phyloP scores from a whole-genome alignment of 2,888 invertebrate genomes.

The Petrolisthes cinctipes region DNA sequence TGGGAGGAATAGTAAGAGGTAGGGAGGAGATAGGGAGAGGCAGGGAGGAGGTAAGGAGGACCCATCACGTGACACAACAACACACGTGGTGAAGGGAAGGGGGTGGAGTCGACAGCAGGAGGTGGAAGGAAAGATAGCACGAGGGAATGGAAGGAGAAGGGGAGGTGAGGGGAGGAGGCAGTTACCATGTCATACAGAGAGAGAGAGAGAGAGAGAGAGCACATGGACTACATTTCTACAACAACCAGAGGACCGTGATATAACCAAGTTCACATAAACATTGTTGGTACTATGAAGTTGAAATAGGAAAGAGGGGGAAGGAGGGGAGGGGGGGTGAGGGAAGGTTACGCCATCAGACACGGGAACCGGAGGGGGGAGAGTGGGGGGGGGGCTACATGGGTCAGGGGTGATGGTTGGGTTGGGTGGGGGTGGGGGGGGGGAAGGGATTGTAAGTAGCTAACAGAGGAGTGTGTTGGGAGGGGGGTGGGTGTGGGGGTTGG shows the following conservation, averaged over 20 bases:
- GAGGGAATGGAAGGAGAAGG: not conserved
- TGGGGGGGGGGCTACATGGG: not conserved
- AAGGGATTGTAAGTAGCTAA: not conserved
- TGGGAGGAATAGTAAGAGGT: not conserved
- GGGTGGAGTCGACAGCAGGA: not conserved
- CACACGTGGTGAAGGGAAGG: not conserved
- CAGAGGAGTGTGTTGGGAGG: too few relatives aligned
- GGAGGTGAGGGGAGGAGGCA: not conserved
- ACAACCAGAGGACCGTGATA: not conserved
- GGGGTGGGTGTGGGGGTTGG: not conserved
- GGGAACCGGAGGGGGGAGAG: not conserved
- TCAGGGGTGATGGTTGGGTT: not conserved
- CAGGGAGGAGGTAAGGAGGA: not conserved
- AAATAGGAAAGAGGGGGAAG: not conserved
- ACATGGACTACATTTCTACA: not conserved
- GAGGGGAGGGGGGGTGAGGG: not conserved
- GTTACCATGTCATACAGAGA: not conserved
- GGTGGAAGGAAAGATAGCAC: not conserved
- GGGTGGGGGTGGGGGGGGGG: not conserved
- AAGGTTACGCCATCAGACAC: not conserved
- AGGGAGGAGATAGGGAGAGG: not conserved
- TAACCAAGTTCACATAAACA: not conserved
- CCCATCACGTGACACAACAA: not conserved
- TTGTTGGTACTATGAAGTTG: not conserved
- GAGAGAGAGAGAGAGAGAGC: not conserved